Evolutionary conservation across 2,797 vertebrate genomes (phyloP), one percentile per base, ranked within the genome.

Genomic region (Thalassophryne amazonica): DNA sequence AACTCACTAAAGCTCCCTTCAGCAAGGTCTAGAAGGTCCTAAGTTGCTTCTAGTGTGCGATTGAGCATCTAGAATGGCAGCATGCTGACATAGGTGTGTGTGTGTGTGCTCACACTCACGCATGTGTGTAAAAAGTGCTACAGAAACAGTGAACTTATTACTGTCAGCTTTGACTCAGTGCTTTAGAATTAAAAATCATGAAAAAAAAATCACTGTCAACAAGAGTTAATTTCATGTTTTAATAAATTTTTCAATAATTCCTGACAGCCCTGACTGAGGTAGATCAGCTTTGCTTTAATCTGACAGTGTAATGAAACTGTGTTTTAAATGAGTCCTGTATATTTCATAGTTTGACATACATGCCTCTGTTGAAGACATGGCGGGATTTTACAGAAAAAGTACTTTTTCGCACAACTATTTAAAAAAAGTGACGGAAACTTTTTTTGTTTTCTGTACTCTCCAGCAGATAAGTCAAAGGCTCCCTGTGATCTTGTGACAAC

Each of bases 211-310:
- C 20, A 20, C 31, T 47, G 39, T 54, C 39, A 58, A 41, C 58
- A 35, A 48, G 25, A 49, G 16, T 30, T 29, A 36, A 38, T 55
- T 61, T 25, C n/a, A n/a, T n/a, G n/a, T n/a, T n/a, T n/a, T n/a
- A n/a, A n/a, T n/a, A n/a, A n/a, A 59, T 58, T 13, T 32, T 6
- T 13, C 1, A 23, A 27, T 29, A 29, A 54, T 61, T 36, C 29
- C 16, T 11, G 7, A 42, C 34, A 50, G 19, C 23, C 3, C 5
- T 3, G 37, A 29, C 33, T 2, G 4, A 3, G 27, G 46, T 3
- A 1, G 43, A 47, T 57, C 31, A 41, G 39, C 10, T 47, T 23
- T 7, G 22, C 31, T 40, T 27, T 40, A 50, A 48, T 48, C 49
- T 60, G 56, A 65, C 41, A 43, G 28, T 24, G 5, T 27, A 29